Evolutionary conservation across 2,797 vertebrate species (phyloP), one percentile per base, ranked within the genome.

Genomic region (Microctenopoma lineatum): DNA sequence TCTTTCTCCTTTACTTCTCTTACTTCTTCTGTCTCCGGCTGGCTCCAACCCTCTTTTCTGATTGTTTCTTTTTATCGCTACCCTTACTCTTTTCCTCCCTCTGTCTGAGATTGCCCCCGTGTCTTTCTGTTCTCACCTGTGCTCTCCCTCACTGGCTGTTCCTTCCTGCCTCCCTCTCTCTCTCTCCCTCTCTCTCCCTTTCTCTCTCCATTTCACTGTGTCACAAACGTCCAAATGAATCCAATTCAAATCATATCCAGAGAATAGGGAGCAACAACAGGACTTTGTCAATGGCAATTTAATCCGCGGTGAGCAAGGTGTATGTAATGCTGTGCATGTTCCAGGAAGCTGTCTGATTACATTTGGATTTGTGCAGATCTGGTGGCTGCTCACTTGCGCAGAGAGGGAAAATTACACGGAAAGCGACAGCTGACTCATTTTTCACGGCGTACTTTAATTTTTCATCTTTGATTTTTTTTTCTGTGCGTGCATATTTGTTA

Each of bases 261-360:
- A 76, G 70, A 77, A 83, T 72, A 84, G 75, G 64, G 61, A 66
- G 81, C 79, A 81, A 79, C 66, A 84, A 88, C 86, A 88, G 87
- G 84, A 90, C 83, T 89, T 88, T 87, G 90, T 91, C 89, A 83
- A 89, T 86, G 87, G 77, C 84, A 88, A 84, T 91, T 90, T 84
- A 87, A 85, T 83, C 81, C 73, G 51, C 15, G 50, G 70, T 54
- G 79, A 90, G 86, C 87, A 68, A 82, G 83, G 85, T 89, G 84
- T 84, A 80, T 77, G 81, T 79, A 81, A 77, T 70, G 66, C 80
- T 57, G 81, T 70, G 79, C 79, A 70, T 84, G 80, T 90, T 91
- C 87, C 80, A 79, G 85, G 87, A 84, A 84, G 68, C 87, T 86
- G 86, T 89, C 89, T 86, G 86, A 83, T 89, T 81, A 83, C 79